Evolutionary conservation across 2,888 invertebrate species (phyloP).

Genomic region (Heliconius ismenius): DNA sequence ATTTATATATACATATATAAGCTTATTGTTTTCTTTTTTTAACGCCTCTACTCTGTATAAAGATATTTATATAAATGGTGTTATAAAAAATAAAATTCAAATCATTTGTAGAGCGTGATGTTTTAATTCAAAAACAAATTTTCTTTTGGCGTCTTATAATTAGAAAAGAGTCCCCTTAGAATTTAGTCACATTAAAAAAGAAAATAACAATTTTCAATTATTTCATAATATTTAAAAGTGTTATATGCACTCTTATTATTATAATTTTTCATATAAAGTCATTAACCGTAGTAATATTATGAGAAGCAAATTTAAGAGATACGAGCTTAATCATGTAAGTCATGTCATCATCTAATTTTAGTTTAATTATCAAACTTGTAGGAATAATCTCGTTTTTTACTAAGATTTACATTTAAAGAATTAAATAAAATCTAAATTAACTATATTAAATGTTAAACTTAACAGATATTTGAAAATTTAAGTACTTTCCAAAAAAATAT

Average conservation of each 20-base stretch:
- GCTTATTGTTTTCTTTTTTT: neutral
- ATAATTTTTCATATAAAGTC: neutral
- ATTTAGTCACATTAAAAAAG: slow-evolving; percentile 15
- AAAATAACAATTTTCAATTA: slow-evolving; percentile 38
- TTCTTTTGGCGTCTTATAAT: slow-evolving; percentile 28
- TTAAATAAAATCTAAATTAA: slow-evolving; percentile 25
- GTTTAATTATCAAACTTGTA: slow-evolving; percentile 39
- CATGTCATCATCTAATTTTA: too few species aligned
- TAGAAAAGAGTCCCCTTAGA: slow-evolving; percentile 31
- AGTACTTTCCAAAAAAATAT: slow-evolving; percentile 51
- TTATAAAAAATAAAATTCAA: slow-evolving; percentile 45
- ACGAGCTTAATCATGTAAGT: too few species aligned
- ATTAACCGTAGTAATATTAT: neutral
- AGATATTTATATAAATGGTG: slow-evolving; percentile 27
- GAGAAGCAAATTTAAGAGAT: too few species aligned
- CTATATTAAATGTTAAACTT: slow-evolving; percentile 23
- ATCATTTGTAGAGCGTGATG: slow-evolving; percentile 44
- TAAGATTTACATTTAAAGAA: slow-evolving; percentile 40
- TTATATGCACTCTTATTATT: neutral
- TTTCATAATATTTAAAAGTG: neutral
- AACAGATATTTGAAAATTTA: slow-evolving; percentile 42
- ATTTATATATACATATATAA: slow-evolving; percentile 14
- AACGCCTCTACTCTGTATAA: neutral
- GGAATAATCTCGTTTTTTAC: slow-evolving; percentile 45
- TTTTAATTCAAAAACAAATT: slow-evolving; percentile 46